Conservation (phyloP, 2,888 invertebrate genomes). For the Dugesia japonica region DNA sequence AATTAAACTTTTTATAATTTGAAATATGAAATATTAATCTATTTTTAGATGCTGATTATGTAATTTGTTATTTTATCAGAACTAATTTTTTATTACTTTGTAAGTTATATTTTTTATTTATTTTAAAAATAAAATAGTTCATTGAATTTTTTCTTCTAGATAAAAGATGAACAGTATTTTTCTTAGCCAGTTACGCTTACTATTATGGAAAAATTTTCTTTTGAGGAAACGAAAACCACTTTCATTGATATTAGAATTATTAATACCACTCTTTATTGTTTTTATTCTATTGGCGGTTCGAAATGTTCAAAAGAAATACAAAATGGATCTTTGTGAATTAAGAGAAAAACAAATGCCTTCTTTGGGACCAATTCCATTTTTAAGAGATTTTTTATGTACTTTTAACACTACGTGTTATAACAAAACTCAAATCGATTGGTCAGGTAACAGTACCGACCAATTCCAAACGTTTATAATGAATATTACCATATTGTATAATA, state of each 20-base stretch:
- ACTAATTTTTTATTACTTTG: too few relatives aligned
- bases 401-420: constrained; percentile 24
- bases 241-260: not conserved
- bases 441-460: not conserved
- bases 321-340: constrained; percentile 5
- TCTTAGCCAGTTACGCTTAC: not conserved
- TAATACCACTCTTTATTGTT: constrained; percentile 21
- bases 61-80: too few relatives aligned
- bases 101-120: too few relatives aligned
- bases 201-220: constrained; percentile 29
- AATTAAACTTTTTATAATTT: too few relatives aligned
- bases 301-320: not conserved
- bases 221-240: constrained; percentile 22
- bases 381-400: constrained; percentile 8
- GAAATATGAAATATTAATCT: too few relatives aligned
- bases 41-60: too few relatives aligned
- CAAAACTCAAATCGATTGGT: constrained; percentile 17
- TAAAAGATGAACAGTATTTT: not conserved
- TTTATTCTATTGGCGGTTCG: constrained; percentile 24
- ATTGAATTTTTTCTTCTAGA: not conserved
- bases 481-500: not conserved
- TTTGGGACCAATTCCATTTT: not conserved
- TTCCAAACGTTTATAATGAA: not conserved
- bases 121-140: too few relatives aligned
- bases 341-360: constrained; percentile 29